A percentile compares a stretch with the other conserved stretches of the same genome.
phyloP scores from a whole-genome alignment of 2,113 vertebrate species.

The Poecilia latipinna region DNA sequence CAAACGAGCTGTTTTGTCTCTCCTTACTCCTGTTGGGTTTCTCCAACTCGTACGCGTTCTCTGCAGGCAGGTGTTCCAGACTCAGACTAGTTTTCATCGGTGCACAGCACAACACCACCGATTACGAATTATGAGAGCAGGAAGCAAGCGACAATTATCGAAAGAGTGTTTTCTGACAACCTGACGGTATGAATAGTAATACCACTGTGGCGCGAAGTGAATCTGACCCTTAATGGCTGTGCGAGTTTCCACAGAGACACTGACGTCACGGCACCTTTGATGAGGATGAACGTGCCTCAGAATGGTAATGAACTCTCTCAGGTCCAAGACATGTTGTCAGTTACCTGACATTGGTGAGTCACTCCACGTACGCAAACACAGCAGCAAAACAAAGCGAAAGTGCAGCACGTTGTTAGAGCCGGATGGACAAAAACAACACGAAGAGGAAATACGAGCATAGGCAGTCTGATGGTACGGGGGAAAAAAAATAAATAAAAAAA shows the following conservation, averaged over 20 bases:
- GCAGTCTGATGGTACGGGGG: slow-evolving; percentile 48
- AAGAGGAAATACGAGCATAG: slow-evolving; percentile 27
- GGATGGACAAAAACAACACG: slow-evolving; percentile 13
- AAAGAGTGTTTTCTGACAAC: slow-evolving; percentile 37
- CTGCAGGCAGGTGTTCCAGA: slow-evolving; percentile 35
- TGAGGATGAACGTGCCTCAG: slow-evolving; percentile 38
- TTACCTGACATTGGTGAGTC: slow-evolving; percentile 60
- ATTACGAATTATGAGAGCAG: slow-evolving; percentile 32
- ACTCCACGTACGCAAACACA: slow-evolving; percentile 5
- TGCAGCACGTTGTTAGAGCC: neutral
- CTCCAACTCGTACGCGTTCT: slow-evolving; percentile 9
- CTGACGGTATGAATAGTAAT: slow-evolving; percentile 49
- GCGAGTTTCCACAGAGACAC: slow-evolving; percentile 61
- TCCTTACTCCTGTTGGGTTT: slow-evolving; percentile 2
- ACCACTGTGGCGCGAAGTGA: slow-evolving; percentile 21
- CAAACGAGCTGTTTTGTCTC: slow-evolving; percentile 42
- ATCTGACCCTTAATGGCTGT: slow-evolving; percentile 48
- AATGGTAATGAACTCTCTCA: slow-evolving; percentile 60
- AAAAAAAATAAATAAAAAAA: slow-evolving; percentile 47
- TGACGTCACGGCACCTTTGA: slow-evolving; percentile 67
- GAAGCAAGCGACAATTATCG: slow-evolving; percentile 30
- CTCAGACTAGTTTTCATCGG: slow-evolving; percentile 11
- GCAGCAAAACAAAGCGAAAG: slow-evolving; percentile 2
- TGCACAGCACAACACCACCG: slow-evolving; percentile 3
- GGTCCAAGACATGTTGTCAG: slow-evolving; percentile 42